Evolutionary conservation across 92 coral and sea anemone species (phyloP).

Genomic region (Umimayanthus chanpuru): DNA sequence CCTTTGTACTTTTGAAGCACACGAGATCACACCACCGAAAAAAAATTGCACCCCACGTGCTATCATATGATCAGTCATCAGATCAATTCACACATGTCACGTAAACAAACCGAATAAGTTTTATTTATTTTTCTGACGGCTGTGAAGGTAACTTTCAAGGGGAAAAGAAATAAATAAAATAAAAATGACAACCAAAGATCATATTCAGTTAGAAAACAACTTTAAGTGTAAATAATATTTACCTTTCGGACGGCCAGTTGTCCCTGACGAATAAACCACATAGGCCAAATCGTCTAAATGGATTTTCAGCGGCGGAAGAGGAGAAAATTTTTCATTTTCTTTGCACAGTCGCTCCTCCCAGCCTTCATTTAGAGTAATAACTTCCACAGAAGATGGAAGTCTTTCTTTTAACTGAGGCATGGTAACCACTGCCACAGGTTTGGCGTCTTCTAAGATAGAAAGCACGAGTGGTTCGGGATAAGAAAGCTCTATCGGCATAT

Average conservation of each 20-base stretch:
- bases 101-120: background rate
- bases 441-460: constrained; percentile 79
- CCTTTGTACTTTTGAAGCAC: background rate
- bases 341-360: constrained; percentile 65
- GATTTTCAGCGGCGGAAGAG: constrained; percentile 47
- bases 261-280: constrained; percentile 88
- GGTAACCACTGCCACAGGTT: constrained; percentile 73
- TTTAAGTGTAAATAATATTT: background rate
- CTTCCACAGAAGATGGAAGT: constrained; percentile 60
- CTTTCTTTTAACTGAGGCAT: constrained; percentile 58
- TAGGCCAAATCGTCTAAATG: constrained; percentile 77
- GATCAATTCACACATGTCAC: background rate
- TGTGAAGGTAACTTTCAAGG: background rate
- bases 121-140: background rate
- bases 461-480: constrained; percentile 70
- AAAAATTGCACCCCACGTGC: background rate
- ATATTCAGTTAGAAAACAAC: background rate
- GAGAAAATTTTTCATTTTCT: constrained; percentile 61
- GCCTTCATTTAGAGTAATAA: constrained; percentile 64
- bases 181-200: background rate
- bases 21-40: background rate
- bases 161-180: background rate
- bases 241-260: constrained; percentile 92
- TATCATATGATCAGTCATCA: background rate
- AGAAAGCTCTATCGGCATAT: constrained; percentile 78